phyloP scores from a whole-genome alignment of 1,140 invertebrate species.

The Achroia grisella region DNA sequence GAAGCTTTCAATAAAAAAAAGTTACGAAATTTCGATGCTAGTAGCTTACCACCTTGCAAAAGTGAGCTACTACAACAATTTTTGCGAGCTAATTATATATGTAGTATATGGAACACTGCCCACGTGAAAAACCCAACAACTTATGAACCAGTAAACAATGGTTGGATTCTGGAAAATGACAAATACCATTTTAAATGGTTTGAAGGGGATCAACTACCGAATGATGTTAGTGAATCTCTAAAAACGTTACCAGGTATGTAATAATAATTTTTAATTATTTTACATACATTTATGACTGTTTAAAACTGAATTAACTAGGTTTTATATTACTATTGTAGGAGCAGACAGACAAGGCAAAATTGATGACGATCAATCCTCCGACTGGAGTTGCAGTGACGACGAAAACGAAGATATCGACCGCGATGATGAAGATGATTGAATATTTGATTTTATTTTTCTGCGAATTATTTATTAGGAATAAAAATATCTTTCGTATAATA shows the following conservation, averaged over 20 bases:
- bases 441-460: too few species aligned
- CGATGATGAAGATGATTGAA: not conserved
- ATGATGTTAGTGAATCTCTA: not conserved
- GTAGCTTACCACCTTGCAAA: not conserved
- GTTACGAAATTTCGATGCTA: not conserved
- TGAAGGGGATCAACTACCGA: not conserved
- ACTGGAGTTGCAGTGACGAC: not conserved
- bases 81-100: not conserved
- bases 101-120: not conserved
- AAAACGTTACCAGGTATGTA: not conserved
- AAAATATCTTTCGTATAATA: too few species aligned
- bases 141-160: not conserved
- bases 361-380: not conserved
- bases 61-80: not conserved
- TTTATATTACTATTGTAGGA: not conserved
- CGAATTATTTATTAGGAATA: too few species aligned
- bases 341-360: not conserved
- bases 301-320: not conserved
- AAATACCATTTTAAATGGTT: not conserved
- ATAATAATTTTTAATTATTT: not conserved
- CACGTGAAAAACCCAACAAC: not conserved
- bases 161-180: not conserved
- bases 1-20: too few species aligned
- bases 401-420: not conserved
- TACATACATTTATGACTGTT: not conserved